Percentiles rank a stretch among this genome's conserved stretches.
Conservation (phyloP, 2,113 vertebrate genomes). For the Cryptotis parvus region DNA sequence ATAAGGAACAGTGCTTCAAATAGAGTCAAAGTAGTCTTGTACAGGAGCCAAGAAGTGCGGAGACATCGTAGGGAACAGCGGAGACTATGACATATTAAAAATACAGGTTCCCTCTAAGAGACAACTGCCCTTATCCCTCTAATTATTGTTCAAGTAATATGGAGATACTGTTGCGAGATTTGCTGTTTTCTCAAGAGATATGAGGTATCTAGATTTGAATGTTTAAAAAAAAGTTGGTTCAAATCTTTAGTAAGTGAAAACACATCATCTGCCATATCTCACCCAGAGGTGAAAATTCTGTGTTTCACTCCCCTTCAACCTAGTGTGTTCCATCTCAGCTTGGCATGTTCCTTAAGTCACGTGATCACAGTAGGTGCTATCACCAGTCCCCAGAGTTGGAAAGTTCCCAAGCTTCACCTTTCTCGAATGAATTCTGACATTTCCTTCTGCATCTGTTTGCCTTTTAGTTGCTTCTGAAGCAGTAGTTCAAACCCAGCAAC, state of each 20-base stretch:
- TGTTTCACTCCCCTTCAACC: accelerated
- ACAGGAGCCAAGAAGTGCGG: too few species aligned
- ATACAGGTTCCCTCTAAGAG: accelerated
- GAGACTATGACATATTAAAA: not conserved
- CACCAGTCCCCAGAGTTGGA: accelerated
- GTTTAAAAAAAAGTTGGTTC: not conserved
- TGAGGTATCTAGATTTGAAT: not conserved
- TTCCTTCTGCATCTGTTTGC: conserved; percentile 99
- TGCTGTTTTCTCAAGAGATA: not conserved
- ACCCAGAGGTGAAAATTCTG: not conserved
- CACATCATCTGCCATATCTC: not conserved
- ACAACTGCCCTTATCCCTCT: not conserved
- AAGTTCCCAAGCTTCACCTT: conserved; percentile 88
- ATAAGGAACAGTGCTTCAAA: not conserved
- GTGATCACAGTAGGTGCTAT: accelerated
- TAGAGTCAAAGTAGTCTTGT: not conserved
- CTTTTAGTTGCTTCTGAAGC: conserved; percentile 98
- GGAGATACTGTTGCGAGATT: not conserved
- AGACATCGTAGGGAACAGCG: not conserved
- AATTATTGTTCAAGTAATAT: accelerated
- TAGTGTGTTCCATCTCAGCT: too few species aligned
- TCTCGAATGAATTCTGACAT: conserved; percentile 98
- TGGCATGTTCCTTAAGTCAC: not conserved
- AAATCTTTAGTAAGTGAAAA: not conserved
- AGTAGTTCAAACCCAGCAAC: conserved; percentile 97